Evolutionary conservation across 1,140 invertebrate species (phyloP), one percentile per base, ranked within the genome.

Genomic region (Drosophila nigromelanica): DNA sequence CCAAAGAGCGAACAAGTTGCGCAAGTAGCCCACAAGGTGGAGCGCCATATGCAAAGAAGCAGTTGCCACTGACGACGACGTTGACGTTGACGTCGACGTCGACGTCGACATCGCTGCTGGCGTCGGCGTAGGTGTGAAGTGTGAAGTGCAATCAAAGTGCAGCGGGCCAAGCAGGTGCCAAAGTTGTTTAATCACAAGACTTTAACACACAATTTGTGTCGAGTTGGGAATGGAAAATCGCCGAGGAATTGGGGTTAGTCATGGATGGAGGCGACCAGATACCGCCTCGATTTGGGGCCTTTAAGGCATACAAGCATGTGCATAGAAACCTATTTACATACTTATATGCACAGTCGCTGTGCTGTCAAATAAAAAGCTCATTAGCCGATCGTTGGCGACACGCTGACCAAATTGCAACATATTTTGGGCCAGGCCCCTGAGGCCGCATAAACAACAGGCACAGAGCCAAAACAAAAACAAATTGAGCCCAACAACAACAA

Each of bases 111-210:
- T 51, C 18, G 18, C 18, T 18, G 18, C 18, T 27, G 48, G 43
- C 60, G 42, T 47, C 40, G 67, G 67, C 73, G 70, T 59, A 80
- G 81, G 81, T 77, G 81, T 81, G 73, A 86, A 78, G 72, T 83
- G 80, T 79, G 72, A 78, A 83, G 74, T 87, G 81, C 78, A 78
- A 86, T 87, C 78, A 81, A 80, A 80, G 64, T 59, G 63, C 75
- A 69, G 56, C 68, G 48, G 45, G 43, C 52, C 62, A 42, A 30
- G 67, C 77, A 82, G 80, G 79, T 83, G 79, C 76, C 80, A 83
- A 82, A 83, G 76, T 76, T 78, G 76, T 82, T 83, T 83, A 83
- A 83, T 82, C 76, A 83, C 79, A 82, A 77, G 67, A 78, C 67
- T 82, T 76, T 78, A 82, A 82, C 66, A 78, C 71, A 78, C 72